phyloP scores from a whole-genome alignment of 1,140 invertebrate genomes.

The Campoletis sonorensis region DNA sequence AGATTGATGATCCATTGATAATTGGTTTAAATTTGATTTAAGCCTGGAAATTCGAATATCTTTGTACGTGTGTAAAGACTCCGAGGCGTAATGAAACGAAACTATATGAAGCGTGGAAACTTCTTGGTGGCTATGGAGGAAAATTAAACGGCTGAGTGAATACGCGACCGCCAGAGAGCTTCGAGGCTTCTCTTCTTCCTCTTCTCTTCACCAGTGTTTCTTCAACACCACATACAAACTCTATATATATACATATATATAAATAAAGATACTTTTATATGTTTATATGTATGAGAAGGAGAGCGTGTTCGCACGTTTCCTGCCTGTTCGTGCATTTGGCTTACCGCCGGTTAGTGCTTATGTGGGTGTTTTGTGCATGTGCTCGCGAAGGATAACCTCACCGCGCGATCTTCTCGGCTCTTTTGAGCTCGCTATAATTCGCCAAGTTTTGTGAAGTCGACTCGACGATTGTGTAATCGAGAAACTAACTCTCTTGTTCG shows the following conservation, averaged over 20 bases:
- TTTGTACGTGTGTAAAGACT: neutral
- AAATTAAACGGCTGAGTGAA: conserved; percentile 44
- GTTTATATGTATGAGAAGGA: neutral
- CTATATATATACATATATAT: neutral
- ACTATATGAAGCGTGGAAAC: conserved; percentile 28
- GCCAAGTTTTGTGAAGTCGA: conserved; percentile 27
- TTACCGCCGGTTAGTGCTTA: conserved; percentile 14
- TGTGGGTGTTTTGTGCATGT: conserved; percentile 12
- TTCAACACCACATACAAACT: neutral
- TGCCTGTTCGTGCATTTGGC: conserved; percentile 13
- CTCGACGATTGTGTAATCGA: conserved; percentile 33
- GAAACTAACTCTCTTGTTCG: neutral
- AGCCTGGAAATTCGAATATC: neutral
- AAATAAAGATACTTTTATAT: neutral
- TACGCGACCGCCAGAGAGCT: conserved; percentile 22
- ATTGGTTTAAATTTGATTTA: neutral
- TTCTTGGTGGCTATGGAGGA: conserved; percentile 2
- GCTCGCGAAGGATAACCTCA: neutral
- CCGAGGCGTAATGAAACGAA: conserved; percentile 27
- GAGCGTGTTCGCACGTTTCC: conserved; percentile 8
- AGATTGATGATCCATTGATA: conserved; percentile 11
- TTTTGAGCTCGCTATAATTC: conserved; percentile 19
- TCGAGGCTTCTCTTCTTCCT: conserved; percentile 1
- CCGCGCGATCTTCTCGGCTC: neutral
- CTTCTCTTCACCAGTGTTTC: neutral